Conservation (phyloP, 2,113 vertebrate species). For the Crotalus viridis region DNA sequence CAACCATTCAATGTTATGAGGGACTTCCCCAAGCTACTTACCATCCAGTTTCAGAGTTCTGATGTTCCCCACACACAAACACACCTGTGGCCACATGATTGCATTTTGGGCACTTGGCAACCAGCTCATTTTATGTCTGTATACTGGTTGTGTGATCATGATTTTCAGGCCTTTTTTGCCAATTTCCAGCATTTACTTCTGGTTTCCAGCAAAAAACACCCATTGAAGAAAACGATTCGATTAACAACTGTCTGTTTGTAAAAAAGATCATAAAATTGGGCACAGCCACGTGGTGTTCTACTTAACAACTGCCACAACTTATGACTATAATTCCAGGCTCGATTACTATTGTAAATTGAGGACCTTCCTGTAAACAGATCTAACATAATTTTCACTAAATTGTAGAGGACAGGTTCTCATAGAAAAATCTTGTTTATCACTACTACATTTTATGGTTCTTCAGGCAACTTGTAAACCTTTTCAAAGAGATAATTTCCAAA, state of each 20-base stretch:
- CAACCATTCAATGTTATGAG: no score
- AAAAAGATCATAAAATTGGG: background rate
- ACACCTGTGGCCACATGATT: background rate
- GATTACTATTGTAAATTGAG: background rate
- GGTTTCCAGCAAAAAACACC: background rate
- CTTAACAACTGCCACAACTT: background rate
- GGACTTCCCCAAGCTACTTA: no score
- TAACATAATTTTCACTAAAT: background rate
- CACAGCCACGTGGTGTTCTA: background rate
- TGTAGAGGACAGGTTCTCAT: background rate
- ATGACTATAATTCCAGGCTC: background rate
- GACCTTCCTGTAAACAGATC: background rate
- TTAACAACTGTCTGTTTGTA: background rate
- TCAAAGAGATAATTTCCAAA: background rate
- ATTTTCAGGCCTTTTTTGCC: background rate
- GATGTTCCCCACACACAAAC: no score
- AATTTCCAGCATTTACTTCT: background rate
- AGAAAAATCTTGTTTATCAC: background rate
- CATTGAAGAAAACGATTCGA: background rate
- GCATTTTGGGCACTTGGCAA: background rate
- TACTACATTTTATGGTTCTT: conserved; percentile 13
- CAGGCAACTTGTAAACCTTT: conserved; percentile 10
- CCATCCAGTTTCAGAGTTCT: no score
- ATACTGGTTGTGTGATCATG: background rate
- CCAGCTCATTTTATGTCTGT: background rate